A percentile compares a stretch with the other conserved stretches of the same genome.
Conservation (phyloP, 2,888 invertebrate species). For the Drosophila picticornis region DNA sequence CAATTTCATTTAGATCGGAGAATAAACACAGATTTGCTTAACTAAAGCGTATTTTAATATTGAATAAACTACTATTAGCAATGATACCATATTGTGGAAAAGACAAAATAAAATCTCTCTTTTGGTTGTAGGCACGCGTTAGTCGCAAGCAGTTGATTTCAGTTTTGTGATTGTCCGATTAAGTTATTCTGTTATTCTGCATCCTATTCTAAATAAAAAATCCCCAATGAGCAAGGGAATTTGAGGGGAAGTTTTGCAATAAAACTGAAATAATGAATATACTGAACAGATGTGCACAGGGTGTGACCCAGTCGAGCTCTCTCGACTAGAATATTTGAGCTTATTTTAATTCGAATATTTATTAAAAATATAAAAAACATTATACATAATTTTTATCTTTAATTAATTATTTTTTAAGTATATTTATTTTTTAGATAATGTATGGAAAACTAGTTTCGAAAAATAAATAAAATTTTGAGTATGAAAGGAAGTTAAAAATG, state of each 20-base stretch:
- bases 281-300: neutral
- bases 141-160: neutral
- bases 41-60: neutral
- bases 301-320: neutral
- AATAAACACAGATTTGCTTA: neutral
- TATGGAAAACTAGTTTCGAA: neutral
- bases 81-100: neutral
- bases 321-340: neutral
- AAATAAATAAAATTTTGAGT: neutral
- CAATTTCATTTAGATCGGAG: neutral
- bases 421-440: neutral
- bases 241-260: neutral
- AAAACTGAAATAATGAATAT: neutral
- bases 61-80: neutral
- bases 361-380: neutral
- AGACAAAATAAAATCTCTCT: neutral
- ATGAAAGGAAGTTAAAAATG: neutral
- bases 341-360: neutral
- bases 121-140: neutral
- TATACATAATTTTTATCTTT: neutral
- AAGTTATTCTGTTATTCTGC: neutral
- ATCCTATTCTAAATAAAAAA: no score
- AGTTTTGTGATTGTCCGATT: neutral
- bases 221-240: neutral
- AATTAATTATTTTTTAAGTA: neutral